Evolutionary conservation across 2,888 invertebrate genomes (phyloP).

Genomic region (Scaptomyza cyrtandrae): DNA sequence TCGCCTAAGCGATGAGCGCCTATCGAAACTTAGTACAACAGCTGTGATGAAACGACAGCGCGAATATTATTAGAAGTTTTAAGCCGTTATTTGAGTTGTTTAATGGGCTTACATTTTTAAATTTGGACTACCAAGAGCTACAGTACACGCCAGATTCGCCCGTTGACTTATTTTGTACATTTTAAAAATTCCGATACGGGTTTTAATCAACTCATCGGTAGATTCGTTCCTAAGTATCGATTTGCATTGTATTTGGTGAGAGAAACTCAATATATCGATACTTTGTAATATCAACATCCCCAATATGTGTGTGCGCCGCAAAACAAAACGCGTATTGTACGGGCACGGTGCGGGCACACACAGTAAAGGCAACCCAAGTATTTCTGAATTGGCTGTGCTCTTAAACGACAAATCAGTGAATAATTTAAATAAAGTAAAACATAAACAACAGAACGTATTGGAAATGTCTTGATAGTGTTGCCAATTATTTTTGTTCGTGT

Average conservation of each 20-base stretch:
- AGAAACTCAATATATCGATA: conserved; percentile 42
- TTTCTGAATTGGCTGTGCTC: conserved; percentile 46
- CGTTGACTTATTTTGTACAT: background rate
- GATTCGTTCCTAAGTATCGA: background rate
- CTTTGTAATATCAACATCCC: conserved; percentile 49
- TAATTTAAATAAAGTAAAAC: conserved; percentile 33
- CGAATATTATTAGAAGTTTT: background rate
- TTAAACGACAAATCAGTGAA: conserved; percentile 39
- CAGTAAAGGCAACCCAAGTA: conserved; percentile 22
- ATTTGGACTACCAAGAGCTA: background rate
- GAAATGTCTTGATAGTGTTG: conserved; percentile 52
- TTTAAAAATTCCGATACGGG: background rate
- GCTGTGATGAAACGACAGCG: background rate
- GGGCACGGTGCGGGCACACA: conserved; percentile 56
- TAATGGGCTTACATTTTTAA: background rate
- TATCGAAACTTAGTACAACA: conserved; percentile 2
- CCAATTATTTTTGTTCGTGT: conserved; percentile 31
- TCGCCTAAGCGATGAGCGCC: conserved; percentile 3
- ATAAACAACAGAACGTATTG: conserved; percentile 19
- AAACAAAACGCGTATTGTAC: conserved; percentile 63
- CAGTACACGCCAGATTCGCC: background rate
- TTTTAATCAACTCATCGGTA: conserved; percentile 12
- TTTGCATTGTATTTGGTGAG: background rate
- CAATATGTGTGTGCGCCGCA: conserved; percentile 61
- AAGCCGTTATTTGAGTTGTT: background rate